Conservation (phyloP, 2,113 vertebrate species). For the Lycaon pictus region DNA sequence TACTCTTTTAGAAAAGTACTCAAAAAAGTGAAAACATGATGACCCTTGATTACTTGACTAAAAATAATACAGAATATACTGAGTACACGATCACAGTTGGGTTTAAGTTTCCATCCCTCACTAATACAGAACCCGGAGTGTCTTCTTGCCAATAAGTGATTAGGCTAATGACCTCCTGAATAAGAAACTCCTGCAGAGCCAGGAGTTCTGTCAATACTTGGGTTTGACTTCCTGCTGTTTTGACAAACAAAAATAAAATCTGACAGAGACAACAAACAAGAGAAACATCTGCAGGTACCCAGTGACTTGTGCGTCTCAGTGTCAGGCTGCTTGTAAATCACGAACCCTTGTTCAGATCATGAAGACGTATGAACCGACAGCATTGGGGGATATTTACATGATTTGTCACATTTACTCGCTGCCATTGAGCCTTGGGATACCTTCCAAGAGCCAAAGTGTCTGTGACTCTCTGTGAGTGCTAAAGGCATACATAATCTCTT, state of each 20-base stretch:
- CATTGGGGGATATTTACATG: background rate
- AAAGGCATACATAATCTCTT: background rate
- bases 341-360: background rate
- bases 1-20: background rate
- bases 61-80: background rate
- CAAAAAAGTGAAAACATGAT: background rate
- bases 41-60: background rate
- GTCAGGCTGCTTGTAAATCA: background rate
- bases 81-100: background rate
- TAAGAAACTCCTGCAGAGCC: background rate
- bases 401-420: background rate
- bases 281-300: background rate
- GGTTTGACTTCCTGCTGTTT: slow-evolving; percentile 34
- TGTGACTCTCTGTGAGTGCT: background rate
- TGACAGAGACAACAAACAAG: background rate
- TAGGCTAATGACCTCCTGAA: background rate
- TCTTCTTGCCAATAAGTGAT: background rate
- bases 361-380: fast-evolving
- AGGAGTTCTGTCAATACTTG: background rate
- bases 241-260: background rate
- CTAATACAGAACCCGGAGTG: background rate
- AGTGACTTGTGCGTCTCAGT: background rate
- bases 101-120: background rate
- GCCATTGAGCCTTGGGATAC: background rate
- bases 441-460: background rate